Evolutionary conservation across 2,113 vertebrate genomes (phyloP), one percentile per base, ranked within the genome.

Genomic region (Nibea coibor): DNA sequence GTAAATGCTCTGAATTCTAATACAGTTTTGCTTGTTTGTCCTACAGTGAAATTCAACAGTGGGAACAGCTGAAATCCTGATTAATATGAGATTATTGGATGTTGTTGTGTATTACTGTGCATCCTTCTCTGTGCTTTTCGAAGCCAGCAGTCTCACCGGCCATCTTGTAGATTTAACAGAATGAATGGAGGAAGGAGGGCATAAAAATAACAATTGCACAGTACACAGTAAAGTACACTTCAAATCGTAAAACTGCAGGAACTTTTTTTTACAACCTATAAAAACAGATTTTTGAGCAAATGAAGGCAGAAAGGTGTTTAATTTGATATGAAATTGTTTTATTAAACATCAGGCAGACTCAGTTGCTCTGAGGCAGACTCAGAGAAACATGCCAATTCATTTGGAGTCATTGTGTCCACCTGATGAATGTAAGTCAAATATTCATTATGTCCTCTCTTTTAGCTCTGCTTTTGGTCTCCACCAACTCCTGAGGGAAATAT

Each of bases 1-100:
- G 59, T 14, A 58, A 72, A 72, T 47, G 20, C 26, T 72, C 26
- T n/a, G 15, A 72, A 35, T 64, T 54, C 15, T 26, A 48, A 57
- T 16, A 35, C 68, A 48, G 5, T 39, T 56, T 45, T 57, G 22
- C 47, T 70, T 50, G 63, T 68, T 70, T 31, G 17, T 53, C 31
- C 1, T 3, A 70, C 28, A 54, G 17, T 59, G 15, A 15, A 22
- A 47, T 57, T 47, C n/a, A 17, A 39, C 24, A 64, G 9, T 43
- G 22, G 26, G 7, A 61, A 11, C 45, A 45, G 8, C 12, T 71
- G 6, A 31, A 53, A 53, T 26, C 15, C 39, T 26, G 75, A 78
- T 78, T 31, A 54, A 11, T 28, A 50, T 26, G 20, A 10, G 63
- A 67, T 66, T 26, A 22, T 5, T 47, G 20, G 43, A 14, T 43